Evolutionary conservation across 2,888 invertebrate genomes (phyloP), one percentile per base, ranked within the genome.

Genomic region (Belgica antarctica): DNA sequence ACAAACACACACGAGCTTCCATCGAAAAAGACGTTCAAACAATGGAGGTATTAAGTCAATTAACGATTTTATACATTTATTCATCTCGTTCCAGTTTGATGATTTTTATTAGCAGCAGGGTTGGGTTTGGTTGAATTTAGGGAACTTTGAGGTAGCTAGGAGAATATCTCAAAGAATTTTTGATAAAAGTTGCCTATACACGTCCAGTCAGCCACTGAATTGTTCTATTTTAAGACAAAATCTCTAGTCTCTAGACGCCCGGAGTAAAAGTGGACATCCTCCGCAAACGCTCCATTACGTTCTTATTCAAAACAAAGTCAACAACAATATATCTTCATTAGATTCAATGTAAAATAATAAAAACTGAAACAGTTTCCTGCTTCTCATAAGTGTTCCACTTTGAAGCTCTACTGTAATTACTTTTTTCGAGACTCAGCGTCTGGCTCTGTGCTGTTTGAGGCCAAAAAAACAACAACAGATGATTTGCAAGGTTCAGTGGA

Each of bases 1-100:
- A n/a, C n/a, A n/a, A n/a, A n/a, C n/a, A 41, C 41, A 41, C 41
- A 41, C 15, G 41, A 41, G n/a, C 15, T 5, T 4, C 34, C 12
- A 34, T 12, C 34, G 34, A 34, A 15, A 41, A n/a, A 41, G 10
- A n/a, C 3, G 10, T 2, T 10, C 31, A 34, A 62, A 62, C 62
- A 62, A 62, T 62, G 22, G 27, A 62, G 62, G 62, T 62, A 62
- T 62, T 62, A 62, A 62, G 62, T 62, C 62, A 62, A 62, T 62
- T 62, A 62, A 28, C 62, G 34, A 62, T 62, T 62, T 62, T 41
- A 41, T 12, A 34, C 7, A 12, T 34, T 34, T 41, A n/a, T n/a
- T 10, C 15, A n/a, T 41, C 41, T n/a, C 62, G 62, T 62, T 62
- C 34, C 62, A 34, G 31, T 62, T 28, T 62, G 62, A 62, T 62